Conservation (phyloP, 2,888 invertebrate species). For the Amphipyra berbera region DNA sequence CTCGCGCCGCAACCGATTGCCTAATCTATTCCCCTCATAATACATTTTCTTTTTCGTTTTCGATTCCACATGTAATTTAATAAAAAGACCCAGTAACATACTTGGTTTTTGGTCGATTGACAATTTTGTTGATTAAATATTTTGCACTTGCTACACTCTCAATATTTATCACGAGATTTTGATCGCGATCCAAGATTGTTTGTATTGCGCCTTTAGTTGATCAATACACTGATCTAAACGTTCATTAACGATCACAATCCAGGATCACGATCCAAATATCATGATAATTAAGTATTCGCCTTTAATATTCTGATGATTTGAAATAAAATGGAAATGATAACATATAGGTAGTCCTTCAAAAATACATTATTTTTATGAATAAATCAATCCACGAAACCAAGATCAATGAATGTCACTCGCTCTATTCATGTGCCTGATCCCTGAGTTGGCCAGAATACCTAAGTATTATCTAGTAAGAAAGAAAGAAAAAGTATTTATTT, state of each 20-base stretch:
- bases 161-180: too few relatives aligned
- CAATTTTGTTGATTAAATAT: slow-evolving; percentile 34
- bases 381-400: slow-evolving; percentile 3
- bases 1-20: slow-evolving; percentile 58
- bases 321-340: slow-evolving; percentile 32
- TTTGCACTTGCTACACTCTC: slow-evolving; percentile 2
- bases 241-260: too few relatives aligned
- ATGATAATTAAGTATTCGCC: too few relatives aligned
- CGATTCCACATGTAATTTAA: slow-evolving; percentile 54
- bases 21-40: slow-evolving; percentile 76
- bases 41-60: slow-evolving; percentile 58
- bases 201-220: too few relatives aligned
- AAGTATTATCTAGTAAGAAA: too few relatives aligned
- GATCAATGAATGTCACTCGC: not conserved
- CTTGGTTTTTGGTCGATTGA: slow-evolving; percentile 36
- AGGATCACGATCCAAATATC: too few relatives aligned
- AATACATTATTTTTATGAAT: slow-evolving; percentile 11
- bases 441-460: not conserved
- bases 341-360: slow-evolving; percentile 16
- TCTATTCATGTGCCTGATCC: not conserved
- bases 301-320: slow-evolving; percentile 40
- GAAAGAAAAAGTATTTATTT: too few relatives aligned
- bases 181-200: too few relatives aligned
- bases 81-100: slow-evolving; percentile 30
- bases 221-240: too few relatives aligned